A percentile compares a stretch with the other conserved stretches of the same genome.
phyloP scores from a whole-genome alignment of 35 echinoderm and acorn worm genomes.

The Anneissia japonica region DNA sequence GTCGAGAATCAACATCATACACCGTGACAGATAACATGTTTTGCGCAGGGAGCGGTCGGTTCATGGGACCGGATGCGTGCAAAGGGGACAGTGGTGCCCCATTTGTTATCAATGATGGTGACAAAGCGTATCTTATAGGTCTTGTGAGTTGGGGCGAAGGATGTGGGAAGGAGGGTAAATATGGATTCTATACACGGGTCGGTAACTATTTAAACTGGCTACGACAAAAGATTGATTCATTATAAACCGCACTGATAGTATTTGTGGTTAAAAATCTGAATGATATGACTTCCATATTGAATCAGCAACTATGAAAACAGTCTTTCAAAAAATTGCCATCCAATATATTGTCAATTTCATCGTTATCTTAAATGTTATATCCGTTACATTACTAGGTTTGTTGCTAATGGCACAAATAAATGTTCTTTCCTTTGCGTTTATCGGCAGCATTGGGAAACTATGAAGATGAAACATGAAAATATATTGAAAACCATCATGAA shows the following conservation, averaged over 20 bases:
- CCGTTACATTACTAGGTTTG: too few relatives aligned
- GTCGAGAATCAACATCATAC: not conserved
- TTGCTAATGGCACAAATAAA: too few relatives aligned
- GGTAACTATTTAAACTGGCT: not conserved
- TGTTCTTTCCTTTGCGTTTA: too few relatives aligned
- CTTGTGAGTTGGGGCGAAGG: constrained; percentile 16
- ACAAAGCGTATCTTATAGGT: not conserved
- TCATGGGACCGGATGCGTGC: not conserved
- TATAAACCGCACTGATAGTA: not conserved
- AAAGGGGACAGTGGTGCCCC: constrained; percentile 18
- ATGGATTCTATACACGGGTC: constrained; percentile 3
- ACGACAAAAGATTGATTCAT: not conserved
- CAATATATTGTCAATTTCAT: too few relatives aligned
- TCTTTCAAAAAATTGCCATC: too few relatives aligned
- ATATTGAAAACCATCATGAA: too few relatives aligned
- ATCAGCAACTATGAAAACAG: too few relatives aligned
- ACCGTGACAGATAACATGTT: constrained; percentile 6
- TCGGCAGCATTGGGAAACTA: too few relatives aligned
- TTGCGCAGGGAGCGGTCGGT: not conserved
- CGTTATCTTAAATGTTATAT: too few relatives aligned
- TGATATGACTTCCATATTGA: too few relatives aligned
- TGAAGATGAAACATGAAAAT: too few relatives aligned
- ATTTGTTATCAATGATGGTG: not conserved
- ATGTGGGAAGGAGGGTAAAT: not conserved
- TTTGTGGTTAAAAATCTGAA: too few relatives aligned